Evolutionary conservation across 1,140 invertebrate genomes (phyloP), one percentile per base, ranked within the genome.

Genomic region (Brachystomella parvula): DNA sequence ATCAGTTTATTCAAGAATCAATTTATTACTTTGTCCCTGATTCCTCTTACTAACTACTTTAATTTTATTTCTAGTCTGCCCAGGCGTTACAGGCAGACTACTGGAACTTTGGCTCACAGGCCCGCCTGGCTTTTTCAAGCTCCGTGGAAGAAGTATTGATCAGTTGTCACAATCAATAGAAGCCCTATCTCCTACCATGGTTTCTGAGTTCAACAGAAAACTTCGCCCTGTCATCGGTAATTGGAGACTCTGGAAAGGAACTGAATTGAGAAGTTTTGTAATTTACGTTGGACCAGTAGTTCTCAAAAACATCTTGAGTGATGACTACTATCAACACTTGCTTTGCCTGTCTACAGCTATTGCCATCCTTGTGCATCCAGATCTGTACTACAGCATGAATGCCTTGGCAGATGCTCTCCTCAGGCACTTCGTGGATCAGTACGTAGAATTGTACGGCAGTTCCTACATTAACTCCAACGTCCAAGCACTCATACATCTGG

Each of bases 171-270:
- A 39, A 29, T 44, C 29, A 12, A 60, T 63, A 31, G 28, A 65
- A 61, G 28, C n/a, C 30, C 59, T 31, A 19, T 29, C 19, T 19
- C 44, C n/a, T 6, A 29, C 15, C 58, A 74, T 74, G 26, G 74
- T 77, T 30, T n/a, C n/a, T 49, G 77, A 81, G 70, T 81, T 79
- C 75, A 61, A 61, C 53, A 62, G 78, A 61, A 77, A 78, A 67
- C 77, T 77, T 9, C 68, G 77, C 61, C 47, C 64, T 30, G 62
- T 81, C 1, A 44, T 58, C 29, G 76, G 80, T 57, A 29, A 77
- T 44, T 71, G 75, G 12, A n/a, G n/a, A n/a, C 47, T 74, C 21
- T 81, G 79, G 78, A 81, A 81, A 71, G 79, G 77, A 12, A 80
- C 79, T 44, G 80, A 81, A 69, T 79, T 79, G 66, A 64, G 79